These are phyloP conservation scores for Cassiopea xamachana DNA, from an alignment of 30 jellyfish, hydroid and myxozoan species.

Conservation along the genomic window DNA sequence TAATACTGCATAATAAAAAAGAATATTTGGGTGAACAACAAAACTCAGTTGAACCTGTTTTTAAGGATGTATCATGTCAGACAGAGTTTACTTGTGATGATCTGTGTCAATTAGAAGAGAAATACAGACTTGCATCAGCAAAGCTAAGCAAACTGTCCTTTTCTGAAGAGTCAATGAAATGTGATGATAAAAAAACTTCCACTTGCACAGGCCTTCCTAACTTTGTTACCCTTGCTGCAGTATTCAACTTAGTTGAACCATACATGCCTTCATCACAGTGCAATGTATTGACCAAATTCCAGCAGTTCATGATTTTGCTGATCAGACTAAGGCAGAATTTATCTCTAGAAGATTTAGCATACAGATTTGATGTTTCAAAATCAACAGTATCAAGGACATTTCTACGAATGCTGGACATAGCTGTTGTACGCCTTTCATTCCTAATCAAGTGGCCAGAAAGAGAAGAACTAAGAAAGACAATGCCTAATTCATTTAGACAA, in stretches of 20 bases:
- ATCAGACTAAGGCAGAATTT: background rate
- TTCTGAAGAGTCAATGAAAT: background rate
- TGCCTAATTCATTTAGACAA: conserved; percentile 1
- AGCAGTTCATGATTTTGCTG: background rate
- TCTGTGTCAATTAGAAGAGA: background rate
- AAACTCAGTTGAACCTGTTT: background rate
- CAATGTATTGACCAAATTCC: background rate
- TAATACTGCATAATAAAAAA: too few species aligned
- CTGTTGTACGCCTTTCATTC: background rate
- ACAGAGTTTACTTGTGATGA: background rate
- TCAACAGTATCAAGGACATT: conserved; percentile 30
- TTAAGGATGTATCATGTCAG: background rate
- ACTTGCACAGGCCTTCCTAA: background rate
- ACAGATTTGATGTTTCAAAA: conserved; percentile 13
- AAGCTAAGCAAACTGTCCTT: background rate
- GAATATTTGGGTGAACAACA: background rate
- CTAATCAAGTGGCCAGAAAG: conserved; percentile 56
- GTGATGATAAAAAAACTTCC: background rate
- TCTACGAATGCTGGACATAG: conserved; percentile 3
- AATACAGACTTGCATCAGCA: background rate
- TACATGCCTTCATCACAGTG: background rate
- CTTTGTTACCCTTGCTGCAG: background rate
- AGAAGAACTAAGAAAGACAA: conserved; percentile 39
- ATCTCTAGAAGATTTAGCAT: conserved; percentile 32
- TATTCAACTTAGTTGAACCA: background rate